These are phyloP conservation scores for Pitta sordida DNA, from an alignment of 2,113 vertebrate genomes.

Conservation along the genomic window DNA sequence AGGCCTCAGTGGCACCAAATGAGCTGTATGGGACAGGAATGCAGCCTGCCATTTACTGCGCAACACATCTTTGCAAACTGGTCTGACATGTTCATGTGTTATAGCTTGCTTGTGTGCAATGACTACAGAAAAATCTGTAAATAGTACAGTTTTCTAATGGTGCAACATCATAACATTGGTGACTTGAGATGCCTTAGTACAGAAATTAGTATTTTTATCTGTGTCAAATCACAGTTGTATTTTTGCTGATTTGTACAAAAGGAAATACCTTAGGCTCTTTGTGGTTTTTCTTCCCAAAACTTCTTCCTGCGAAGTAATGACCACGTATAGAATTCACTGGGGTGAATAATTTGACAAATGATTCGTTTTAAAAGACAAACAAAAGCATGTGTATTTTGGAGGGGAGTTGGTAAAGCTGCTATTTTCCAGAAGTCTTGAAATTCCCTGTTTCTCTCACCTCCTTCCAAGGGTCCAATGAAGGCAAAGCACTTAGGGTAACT, in stretches of 20 bases:
- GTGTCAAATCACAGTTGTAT: rapidly evolving
- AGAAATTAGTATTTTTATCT: not conserved
- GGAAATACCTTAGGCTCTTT: not conserved
- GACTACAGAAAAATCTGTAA: not conserved
- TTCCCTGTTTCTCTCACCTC: not conserved
- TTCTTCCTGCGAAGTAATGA: not conserved
- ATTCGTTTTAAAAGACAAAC: not conserved
- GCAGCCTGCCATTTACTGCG: not conserved
- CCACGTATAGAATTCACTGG: not conserved
- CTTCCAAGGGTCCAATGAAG: not conserved
- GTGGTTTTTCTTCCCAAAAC: not conserved
- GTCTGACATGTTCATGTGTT: not conserved
- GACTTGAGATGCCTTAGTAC: not conserved
- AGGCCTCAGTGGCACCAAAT: not conserved
- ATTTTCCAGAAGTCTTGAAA: not conserved
- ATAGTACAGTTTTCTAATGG: not conserved
- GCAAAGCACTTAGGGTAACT: not conserved
- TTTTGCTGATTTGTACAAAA: not conserved
- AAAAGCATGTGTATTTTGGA: not conserved
- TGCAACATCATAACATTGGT: rapidly evolving
- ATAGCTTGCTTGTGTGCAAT: rapidly evolving
- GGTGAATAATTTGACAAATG: not conserved
- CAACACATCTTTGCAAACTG: not conserved
- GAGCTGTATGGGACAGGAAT: not conserved
- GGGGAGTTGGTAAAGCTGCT: not conserved